Evolutionary conservation across 1,140 invertebrate genomes (phyloP), one percentile per base, ranked within the genome.

Genomic region (Chironomus striatipennis): DNA sequence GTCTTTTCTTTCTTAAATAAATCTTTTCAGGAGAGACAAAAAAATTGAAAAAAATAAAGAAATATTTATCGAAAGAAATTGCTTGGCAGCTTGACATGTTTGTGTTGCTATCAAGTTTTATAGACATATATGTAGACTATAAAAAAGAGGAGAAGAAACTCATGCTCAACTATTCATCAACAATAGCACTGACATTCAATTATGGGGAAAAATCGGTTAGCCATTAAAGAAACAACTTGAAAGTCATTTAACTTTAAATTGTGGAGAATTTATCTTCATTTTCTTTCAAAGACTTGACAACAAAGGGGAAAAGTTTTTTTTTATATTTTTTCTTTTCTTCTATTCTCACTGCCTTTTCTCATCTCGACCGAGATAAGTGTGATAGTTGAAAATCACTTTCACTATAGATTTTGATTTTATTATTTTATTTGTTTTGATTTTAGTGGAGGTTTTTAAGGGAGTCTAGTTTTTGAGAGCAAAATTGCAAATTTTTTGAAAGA

Each of bases 11-110:
- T 34, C 24, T 57, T 57, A n/a, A 57, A 57, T 57, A 57, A 57
- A 57, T 57, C 47, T 57, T n/a, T 57, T 12, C 12, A n/a, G 12
- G 18, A 70, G 20, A 70, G 7, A 17, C 8, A 17, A 21, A 18
- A 70, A 70, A 70, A 20, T 70, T 17, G 20, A 70, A 70, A 70
- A 21, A 34, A 34, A 34, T 2, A 34, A 34, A 34, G 5, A 34
- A 34, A 34, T 34, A 34, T 2, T 2, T 34, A 34, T 34, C 24
- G 24, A 34, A 34, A 34, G 24, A 34, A 34, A 70, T 17, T 70
- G 47, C 47, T 57, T 57, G 47, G 47, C 47, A 57, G 12, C 65
- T 70, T 70, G 65, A 70, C 65, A 70, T 70, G 9, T 70, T 70
- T 70, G 65, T 70, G 9, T 7, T 10, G n/a, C n/a, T 57, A n/a